A percentile compares a stretch with the other conserved stretches of the same genome.
Evolutionary conservation across 2,797 vertebrate genomes (phyloP).

Genomic region (Tachyglossus aculeatus): DNA sequence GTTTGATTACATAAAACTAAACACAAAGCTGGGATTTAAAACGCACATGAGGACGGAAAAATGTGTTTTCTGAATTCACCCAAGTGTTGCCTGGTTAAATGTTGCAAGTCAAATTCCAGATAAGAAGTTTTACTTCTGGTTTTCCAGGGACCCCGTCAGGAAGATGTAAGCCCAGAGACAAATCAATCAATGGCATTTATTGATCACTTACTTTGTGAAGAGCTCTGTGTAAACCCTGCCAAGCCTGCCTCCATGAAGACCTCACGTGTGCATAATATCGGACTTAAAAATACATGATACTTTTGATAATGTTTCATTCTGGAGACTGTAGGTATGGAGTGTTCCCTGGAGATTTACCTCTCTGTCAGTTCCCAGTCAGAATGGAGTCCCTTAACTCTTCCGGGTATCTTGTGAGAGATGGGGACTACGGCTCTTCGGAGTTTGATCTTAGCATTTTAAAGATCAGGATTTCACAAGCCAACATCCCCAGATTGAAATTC

Average conservation of each 20-base stretch:
- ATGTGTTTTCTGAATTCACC: neutral
- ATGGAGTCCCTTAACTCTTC: too few species aligned
- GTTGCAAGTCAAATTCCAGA: neutral
- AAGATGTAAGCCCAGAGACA: neutral
- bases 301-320: neutral
- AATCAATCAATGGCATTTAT: too few species aligned
- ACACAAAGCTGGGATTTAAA: too few species aligned
- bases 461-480: rapidly evolving
- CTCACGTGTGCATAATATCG: neutral
- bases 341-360: too few species aligned
- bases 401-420: neutral
- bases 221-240: neutral
- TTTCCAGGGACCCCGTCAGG: rapidly evolving
- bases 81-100: neutral
- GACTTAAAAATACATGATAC: neutral
- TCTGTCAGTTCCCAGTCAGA: too few species aligned
- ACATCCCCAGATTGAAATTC: neutral
- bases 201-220: too few species aligned
- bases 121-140: neutral
- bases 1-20: too few species aligned
- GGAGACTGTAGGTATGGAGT: too few species aligned
- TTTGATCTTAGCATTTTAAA: neutral
- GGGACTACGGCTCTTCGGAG: rapidly evolving
- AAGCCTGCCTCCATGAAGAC: neutral
- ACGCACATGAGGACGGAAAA: too few species aligned